Evolutionary conservation across 2,113 vertebrate genomes (phyloP), one percentile per base, ranked within the genome.

Genomic region (Saguinus imperator): DNA sequence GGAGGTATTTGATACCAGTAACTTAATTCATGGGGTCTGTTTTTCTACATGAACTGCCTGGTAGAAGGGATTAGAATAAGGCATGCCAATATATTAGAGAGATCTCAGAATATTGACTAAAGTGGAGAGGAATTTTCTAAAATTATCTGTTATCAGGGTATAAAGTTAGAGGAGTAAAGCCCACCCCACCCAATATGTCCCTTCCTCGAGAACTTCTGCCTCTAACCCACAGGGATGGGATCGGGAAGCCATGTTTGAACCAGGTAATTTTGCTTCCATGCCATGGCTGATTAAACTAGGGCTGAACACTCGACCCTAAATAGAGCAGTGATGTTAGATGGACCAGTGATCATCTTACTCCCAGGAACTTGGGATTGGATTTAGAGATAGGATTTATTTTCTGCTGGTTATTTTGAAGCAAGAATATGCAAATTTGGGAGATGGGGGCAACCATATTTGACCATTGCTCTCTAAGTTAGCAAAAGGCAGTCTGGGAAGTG

Each of bases 391-490:
- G 43, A 70, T 70, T 86, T 80, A 76, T 77, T 93, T 85, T 83
- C 55, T 94, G 11, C 35, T 93, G 52, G 40, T 75, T 68, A 50
- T 93, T 95, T 96, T 91, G 70, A 96, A 97, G 75, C 5, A 77
- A 79, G 48, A 93, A 80, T 75, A 87, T 93, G 87, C 82, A 97
- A 94, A 93, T 89, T 43, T 52, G 43, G 58, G 68, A 58, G 21
- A 20, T 14, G 37, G 58, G 73, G 48, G 14, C 35, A 80, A 89
- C 40, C 32, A 25, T 61, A n/a, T 83, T 94, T 94, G 86, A 61
- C 89, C n/a, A 25, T 92, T 84, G 61, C 68, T 98, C 45, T 94
- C 57, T 14, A 80, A 57, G 57, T 73, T 68, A 93, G 91, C 58
- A 68, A 73, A 79, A 45, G 58, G 45, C 29, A 13, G 35, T 66